Conservation (phyloP, 2,797 vertebrate species). For the Sibirionetta formosa region DNA sequence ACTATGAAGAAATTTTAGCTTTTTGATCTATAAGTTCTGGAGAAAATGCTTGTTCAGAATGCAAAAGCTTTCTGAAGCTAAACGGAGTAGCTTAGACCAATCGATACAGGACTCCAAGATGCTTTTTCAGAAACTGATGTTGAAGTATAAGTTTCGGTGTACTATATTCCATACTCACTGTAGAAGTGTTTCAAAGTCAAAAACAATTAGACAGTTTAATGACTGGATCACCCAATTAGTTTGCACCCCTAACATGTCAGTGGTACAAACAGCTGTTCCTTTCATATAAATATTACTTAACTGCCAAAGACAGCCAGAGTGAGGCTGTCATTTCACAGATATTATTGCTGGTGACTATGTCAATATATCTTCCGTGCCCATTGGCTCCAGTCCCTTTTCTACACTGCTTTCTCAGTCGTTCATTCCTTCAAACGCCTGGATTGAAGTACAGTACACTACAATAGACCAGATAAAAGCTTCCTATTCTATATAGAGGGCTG, state of each 20-base stretch:
- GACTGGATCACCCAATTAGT: neutral
- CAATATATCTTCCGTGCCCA: neutral
- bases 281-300: neutral
- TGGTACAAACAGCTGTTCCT: fast-evolving
- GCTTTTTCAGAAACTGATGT: fast-evolving
- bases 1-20: neutral
- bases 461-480: neutral
- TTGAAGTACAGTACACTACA: neutral
- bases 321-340: neutral
- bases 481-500: neutral
- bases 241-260: neutral
- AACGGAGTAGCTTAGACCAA: neutral
- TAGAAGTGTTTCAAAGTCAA: neutral
- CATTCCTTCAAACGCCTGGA: neutral
- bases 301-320: neutral
- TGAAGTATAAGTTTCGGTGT: neutral
- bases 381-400: neutral
- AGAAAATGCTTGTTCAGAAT: neutral
- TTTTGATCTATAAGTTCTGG: neutral
- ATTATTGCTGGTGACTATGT: neutral
- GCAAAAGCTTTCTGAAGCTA: neutral
- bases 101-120: neutral
- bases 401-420: neutral
- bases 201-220: neutral
- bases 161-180: neutral